Evolutionary conservation across 2,888 invertebrate species (phyloP).

Genomic region (Liopterus haemorrhoidalis): DNA sequence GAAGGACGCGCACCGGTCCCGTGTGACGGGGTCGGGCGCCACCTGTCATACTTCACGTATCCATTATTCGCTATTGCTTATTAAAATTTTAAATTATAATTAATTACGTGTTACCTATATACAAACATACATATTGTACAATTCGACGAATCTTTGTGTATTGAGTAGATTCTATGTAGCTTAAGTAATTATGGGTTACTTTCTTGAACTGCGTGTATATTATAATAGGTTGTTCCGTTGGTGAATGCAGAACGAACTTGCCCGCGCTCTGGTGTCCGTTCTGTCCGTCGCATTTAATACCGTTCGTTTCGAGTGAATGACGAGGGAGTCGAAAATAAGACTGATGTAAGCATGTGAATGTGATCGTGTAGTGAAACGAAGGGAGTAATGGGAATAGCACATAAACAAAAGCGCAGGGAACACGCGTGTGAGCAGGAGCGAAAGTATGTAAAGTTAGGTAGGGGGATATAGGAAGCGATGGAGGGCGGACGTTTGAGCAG

Average conservation of each 20-base stretch:
- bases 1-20: too few species aligned
- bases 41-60: slow-evolving; percentile 31
- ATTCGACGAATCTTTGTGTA: slow-evolving; percentile 44
- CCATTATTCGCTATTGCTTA: slow-evolving; percentile 32
- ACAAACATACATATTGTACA: slow-evolving; percentile 22
- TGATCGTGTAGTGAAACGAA: background rate
- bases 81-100: slow-evolving; percentile 34
- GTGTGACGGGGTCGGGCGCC: too few species aligned
- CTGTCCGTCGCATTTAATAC: too few species aligned
- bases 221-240: slow-evolving; percentile 18
- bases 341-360: background rate
- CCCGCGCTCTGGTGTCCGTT: too few species aligned
- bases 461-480: background rate
- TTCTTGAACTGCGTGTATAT: slow-evolving; percentile 14
- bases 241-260: background rate
- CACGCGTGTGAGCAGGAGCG: background rate
- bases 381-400: background rate
- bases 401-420: background rate
- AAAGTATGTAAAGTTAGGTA: background rate
- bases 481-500: background rate
- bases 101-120: slow-evolving; percentile 41
- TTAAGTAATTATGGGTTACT: slow-evolving; percentile 37
- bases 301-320: background rate
- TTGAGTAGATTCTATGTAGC: slow-evolving; percentile 48
- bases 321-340: background rate